Conservation (phyloP, 2,888 invertebrate species). For the Trimorus sp. region DNA sequence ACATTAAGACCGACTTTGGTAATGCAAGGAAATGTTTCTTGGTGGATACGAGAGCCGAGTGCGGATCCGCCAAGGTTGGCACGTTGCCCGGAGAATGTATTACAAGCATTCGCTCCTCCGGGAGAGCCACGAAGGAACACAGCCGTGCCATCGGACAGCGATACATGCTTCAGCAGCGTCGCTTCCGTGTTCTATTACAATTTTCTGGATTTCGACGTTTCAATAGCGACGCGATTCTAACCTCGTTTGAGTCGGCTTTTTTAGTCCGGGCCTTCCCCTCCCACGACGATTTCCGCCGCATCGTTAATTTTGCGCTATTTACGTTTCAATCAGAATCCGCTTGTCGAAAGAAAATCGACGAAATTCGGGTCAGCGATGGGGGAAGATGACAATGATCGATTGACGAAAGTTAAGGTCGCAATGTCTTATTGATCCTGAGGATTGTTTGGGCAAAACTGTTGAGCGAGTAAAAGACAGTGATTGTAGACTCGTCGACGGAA, state of each 20-base stretch:
- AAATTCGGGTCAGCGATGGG: too few relatives aligned
- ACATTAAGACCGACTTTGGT: slow-evolving; percentile 60
- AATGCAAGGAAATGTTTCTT: slow-evolving; percentile 63
- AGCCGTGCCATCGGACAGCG: slow-evolving; percentile 43
- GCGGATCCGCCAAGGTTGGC: slow-evolving; percentile 60
- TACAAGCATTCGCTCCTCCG: slow-evolving; percentile 59
- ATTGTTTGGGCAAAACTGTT: too few relatives aligned
- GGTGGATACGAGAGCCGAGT: slow-evolving; percentile 49
- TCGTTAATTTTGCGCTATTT: background rate
- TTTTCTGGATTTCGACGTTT: slow-evolving; percentile 53
- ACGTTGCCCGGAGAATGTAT: slow-evolving; percentile 63
- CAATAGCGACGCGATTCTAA: slow-evolving; percentile 36
- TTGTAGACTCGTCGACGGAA: too few relatives aligned
- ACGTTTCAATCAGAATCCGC: background rate
- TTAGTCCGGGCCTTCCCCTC: background rate
- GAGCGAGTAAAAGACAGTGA: too few relatives aligned
- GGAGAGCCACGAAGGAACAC: slow-evolving; percentile 53
- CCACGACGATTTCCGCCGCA: too few relatives aligned
- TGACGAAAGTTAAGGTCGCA: too few relatives aligned
- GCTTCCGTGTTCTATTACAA: slow-evolving; percentile 61
- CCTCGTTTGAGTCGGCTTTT: slow-evolving; percentile 29
- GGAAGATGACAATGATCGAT: too few relatives aligned
- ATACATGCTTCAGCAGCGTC: slow-evolving; percentile 56
- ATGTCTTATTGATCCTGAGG: too few relatives aligned
- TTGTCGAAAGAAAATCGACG: too few relatives aligned